Evolutionary conservation across 2,113 vertebrate genomes (phyloP), one percentile per base, ranked within the genome.

Genomic region (Sphyrna mokarran): DNA sequence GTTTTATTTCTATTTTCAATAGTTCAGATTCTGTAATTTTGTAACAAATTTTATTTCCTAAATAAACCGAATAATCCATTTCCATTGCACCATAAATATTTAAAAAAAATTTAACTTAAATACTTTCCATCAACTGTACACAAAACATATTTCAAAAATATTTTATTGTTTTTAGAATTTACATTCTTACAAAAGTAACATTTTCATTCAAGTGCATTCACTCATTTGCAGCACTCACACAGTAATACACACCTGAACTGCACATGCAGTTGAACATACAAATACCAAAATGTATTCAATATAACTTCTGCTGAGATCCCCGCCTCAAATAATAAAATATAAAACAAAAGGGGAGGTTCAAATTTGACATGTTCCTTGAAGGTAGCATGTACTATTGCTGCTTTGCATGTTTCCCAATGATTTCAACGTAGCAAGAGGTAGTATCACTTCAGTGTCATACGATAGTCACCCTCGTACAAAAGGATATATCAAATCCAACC

Each of bases 231-330:
- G 97, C 98, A 98, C 97, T 98, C 98, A 98, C 98, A 98, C 98
- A 96, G 97, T 97, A 91, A 97, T 97, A 97, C 97, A 98, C 97
- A 98, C 98, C 98, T 98, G 98, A 98, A 98, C 97, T 97, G 97
- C 98, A 98, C 98, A 98, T 98, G 97, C 97, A 98, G 96, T 98
- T 98, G 97, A 97, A 98, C 97, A 98, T 98, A 97, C 98, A 98
- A 99, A 99, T 99, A 99, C 99, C 97, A 99, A 98, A 99, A 99
- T 98, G 99, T 99, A 99, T 99, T 99, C 93, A 94, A 98, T 97
- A 99, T 97, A 97, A 97, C 97, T 97, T 97, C 95, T 97, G 97
- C 97, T 97, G 97, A 97, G 98, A 98, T 96, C 98, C 97, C 98
- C 96, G 97, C 98, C 98, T 97, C 98, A 98, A 97, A 94, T 70